phyloP scores from a whole-genome alignment of 2,113 vertebrate genomes.

The Silurus meridionalis region DNA sequence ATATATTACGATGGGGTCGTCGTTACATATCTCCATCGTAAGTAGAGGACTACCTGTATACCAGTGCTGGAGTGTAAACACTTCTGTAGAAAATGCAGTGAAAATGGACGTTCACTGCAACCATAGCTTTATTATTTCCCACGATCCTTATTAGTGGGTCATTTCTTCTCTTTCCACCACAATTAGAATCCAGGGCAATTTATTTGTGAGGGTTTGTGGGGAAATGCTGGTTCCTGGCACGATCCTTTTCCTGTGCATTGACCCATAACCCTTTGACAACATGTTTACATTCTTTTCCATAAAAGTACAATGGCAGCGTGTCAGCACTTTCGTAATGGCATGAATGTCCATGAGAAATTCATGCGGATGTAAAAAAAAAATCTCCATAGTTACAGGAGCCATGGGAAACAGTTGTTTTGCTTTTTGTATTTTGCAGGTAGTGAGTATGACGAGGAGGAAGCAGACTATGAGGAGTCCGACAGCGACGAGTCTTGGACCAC shows the following conservation, averaged over 20 bases:
- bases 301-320: constrained; percentile 39
- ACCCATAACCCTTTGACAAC: constrained; percentile 53
- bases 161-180: constrained; percentile 37
- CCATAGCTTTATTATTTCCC: constrained; percentile 32
- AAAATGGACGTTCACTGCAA: neutral
- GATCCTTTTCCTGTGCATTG: constrained; percentile 39
- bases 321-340: neutral
- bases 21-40: too few relatives aligned
- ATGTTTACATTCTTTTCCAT: constrained; percentile 64
- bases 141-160: constrained; percentile 12
- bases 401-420: constrained; percentile 12
- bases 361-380: neutral
- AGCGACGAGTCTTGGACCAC: constrained; percentile 99
- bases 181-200: constrained; percentile 44
- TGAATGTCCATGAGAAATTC: constrained; percentile 28
- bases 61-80: neutral
- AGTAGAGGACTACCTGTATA: too few relatives aligned
- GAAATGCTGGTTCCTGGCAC: constrained; percentile 44
- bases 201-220: constrained; percentile 52
- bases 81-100: too few relatives aligned
- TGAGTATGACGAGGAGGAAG: constrained; percentile 97
- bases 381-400: neutral
- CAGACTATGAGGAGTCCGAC: constrained; percentile 97
- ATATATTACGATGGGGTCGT: too few relatives aligned
- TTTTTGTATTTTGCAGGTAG: constrained; percentile 77